These are phyloP conservation scores for Dufourea novaeangliae DNA, from an alignment of 1,140 invertebrate genomes.

Conservation along the genomic window DNA sequence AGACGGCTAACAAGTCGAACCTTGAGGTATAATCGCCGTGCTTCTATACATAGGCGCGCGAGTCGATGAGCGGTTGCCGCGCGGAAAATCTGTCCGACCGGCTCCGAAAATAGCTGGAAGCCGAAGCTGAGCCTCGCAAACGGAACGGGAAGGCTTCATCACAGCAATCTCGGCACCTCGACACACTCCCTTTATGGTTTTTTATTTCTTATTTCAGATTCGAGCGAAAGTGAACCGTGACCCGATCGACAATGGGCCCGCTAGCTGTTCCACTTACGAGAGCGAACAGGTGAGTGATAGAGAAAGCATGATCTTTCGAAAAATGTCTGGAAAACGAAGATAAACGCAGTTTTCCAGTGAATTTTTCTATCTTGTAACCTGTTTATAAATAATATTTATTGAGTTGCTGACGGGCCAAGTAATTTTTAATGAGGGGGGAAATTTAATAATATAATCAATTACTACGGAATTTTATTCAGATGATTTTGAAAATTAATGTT, in stretches of 20 bases:
- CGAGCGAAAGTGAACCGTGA: conserved; percentile 68
- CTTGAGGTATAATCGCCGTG: conserved; percentile 68
- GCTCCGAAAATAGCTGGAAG: conserved; percentile 45
- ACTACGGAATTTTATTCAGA: too few relatives aligned
- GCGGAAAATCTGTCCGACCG: conserved; percentile 52
- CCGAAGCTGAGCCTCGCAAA: neutral
- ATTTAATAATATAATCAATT: too few relatives aligned
- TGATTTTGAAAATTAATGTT: too few relatives aligned
- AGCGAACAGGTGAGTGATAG: conserved; percentile 72
- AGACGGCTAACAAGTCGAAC: conserved; percentile 62
- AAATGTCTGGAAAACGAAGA: too few relatives aligned
- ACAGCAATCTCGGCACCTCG: conserved; percentile 7
- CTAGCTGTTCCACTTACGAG: conserved; percentile 57
- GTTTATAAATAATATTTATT: too few relatives aligned
- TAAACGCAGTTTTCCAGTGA: too few relatives aligned
- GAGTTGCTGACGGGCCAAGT: too few relatives aligned
- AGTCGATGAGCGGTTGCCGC: conserved; percentile 11
- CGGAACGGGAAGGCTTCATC: neutral
- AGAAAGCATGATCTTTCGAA: conserved; percentile 9
- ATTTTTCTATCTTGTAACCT: too few relatives aligned
- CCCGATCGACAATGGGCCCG: conserved; percentile 59
- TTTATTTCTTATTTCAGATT: conserved; percentile 68
- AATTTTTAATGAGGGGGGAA: too few relatives aligned
- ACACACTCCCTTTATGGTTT: conserved; percentile 34
- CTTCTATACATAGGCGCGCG: conserved; percentile 62